These are phyloP conservation scores for Procambarus clarkii DNA, from an alignment of 1,140 invertebrate species.

Conservation along the genomic window DNA sequence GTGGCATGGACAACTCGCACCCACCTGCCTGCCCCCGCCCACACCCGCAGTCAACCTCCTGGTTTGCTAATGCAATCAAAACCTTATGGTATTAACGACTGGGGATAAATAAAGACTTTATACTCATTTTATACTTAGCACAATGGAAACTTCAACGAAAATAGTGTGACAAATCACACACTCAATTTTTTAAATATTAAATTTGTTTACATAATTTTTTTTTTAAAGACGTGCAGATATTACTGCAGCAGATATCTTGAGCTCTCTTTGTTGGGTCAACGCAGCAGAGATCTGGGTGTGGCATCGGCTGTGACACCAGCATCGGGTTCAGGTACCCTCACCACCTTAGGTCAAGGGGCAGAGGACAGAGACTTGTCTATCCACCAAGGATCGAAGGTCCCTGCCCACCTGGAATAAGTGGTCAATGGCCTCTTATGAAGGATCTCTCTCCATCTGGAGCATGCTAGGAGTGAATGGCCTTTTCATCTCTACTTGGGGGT, in stretches of 20 bases:
- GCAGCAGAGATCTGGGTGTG: not conserved
- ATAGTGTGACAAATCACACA: conserved; percentile 12
- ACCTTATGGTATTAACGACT: conserved; percentile 25
- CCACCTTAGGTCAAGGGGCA: not conserved
- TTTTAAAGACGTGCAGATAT: too few relatives aligned
- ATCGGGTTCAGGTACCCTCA: not conserved
- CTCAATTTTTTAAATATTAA: not conserved
- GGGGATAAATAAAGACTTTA: conserved; percentile 27
- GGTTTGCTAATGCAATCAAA: conserved; percentile 65
- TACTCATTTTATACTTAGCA: conserved; percentile 68
- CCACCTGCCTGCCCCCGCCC: conserved; percentile 12
- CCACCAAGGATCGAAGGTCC: not conserved
- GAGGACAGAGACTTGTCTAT: not conserved
- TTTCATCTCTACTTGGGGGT: too few relatives aligned
- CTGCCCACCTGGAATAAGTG: not conserved
- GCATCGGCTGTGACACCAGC: not conserved
- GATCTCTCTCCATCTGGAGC: not conserved
- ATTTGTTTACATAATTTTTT: not conserved
- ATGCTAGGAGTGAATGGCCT: not conserved
- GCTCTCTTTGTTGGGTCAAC: not conserved
- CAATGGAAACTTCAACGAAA: conserved; percentile 14
- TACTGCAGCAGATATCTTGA: not conserved
- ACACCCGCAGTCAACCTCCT: conserved; percentile 53
- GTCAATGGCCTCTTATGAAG: not conserved
- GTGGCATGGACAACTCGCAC: not conserved